A percentile compares a stretch with the other conserved stretches of the same genome.
Conservation (phyloP, 2,888 invertebrate species). For the Netelia fuscicornis region DNA sequence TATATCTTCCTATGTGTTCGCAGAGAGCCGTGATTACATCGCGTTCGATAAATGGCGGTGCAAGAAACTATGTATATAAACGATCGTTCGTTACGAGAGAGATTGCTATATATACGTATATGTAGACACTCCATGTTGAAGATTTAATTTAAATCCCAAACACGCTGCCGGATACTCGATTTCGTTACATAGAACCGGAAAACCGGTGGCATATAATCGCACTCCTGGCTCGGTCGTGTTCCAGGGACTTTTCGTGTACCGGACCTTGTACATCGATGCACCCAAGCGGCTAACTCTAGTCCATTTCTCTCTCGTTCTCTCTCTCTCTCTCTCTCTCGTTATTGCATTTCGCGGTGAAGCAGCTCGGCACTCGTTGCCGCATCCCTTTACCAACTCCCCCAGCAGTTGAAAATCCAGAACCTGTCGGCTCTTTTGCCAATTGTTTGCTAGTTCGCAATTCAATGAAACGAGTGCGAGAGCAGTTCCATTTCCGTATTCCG, state of each 20-base stretch:
- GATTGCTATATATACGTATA: not conserved
- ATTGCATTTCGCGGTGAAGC: constrained; percentile 61
- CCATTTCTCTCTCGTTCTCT: constrained; percentile 16
- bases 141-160: constrained; percentile 63
- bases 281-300: constrained; percentile 46
- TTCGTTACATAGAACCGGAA: constrained; percentile 50
- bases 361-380: constrained; percentile 23
- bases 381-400: constrained; percentile 13
- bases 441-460: constrained; percentile 62
- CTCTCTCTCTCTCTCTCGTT: constrained; percentile 32
- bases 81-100: constrained; percentile 4
- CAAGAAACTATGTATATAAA: not conserved
- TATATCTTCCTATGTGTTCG: not conserved
- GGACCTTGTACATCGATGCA: constrained; percentile 53
- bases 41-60: not conserved
- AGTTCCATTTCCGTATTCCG: constrained; percentile 24
- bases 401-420: constrained; percentile 30
- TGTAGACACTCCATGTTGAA: constrained; percentile 31
- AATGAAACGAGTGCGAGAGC: constrained; percentile 43
- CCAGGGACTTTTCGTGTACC: constrained; percentile 54
- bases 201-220: constrained; percentile 48
- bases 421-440: constrained; percentile 59
- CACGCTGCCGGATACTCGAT: constrained; percentile 36
- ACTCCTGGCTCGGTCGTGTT: constrained; percentile 29
- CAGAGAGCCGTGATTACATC: not conserved